Base-by-base conservation (phyloP, 1,140 invertebrate genomes). In the Drosophila gunungcola region DNA sequence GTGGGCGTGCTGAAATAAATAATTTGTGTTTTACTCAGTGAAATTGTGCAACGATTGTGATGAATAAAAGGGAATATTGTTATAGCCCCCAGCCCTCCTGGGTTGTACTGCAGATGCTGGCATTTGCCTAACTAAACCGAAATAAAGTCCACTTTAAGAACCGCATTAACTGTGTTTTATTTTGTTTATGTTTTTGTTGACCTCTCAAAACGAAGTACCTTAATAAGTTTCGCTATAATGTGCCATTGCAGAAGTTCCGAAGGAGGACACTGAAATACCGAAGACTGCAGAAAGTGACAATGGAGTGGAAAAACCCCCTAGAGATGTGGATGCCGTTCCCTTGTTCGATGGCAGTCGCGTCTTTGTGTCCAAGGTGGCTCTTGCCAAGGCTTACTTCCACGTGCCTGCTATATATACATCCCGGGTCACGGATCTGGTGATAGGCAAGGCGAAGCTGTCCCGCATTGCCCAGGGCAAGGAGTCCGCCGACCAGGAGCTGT, bases 351-450 rank as follows among this genome's bases (percentile, higher is more conserved):
- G 90, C 27, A 83, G 90, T 34, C 62, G 41, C 10, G 77, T 90
- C 4, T 76, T 75, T 51, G 84, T 91, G 0, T 77, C 75, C 3
- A 90, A 90, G 45, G 16, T 7, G 0, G 72, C 78, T n/a, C 51
- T 89, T 39, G 80, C 85, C 27, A 83, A 46, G 38, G 76, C 85
- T 1, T 89, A 57, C 13, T 72, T 89, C 4, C 76, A 68, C 29
- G 69, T 83, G 57, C 75, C 89, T 5, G 53, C 78, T 12, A 75
- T 91, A 42, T 92, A 92, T 29, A 90, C 90, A 6, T 88, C 75
- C 0, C 76, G 85, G 0, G 78, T 92, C 2, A 77, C 80, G 27
- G 90, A 91, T 41, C 69, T 92, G 64, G 91, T 92, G 9, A 86
- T 92, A 79, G 89, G 91, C 27, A 74, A 76, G 52, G 73, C 84